phyloP scores from a whole-genome alignment of 2,113 vertebrate genomes.

The Gambusia affinis region DNA sequence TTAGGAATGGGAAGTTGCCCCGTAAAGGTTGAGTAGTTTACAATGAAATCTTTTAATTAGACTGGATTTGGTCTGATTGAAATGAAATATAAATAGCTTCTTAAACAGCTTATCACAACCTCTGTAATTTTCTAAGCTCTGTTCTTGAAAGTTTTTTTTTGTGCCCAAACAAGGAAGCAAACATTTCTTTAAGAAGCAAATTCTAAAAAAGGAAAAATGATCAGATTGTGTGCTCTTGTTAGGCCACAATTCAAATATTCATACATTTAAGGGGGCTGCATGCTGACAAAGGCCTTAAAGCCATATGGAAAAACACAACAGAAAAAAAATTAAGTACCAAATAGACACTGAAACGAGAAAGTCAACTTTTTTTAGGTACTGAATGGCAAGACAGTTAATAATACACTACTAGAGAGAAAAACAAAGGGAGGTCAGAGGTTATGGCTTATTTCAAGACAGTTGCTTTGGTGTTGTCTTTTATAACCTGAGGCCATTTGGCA shows the following conservation, averaged over 20 bases:
- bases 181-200: background rate
- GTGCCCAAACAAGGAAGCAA: conserved; percentile 8
- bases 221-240: background rate
- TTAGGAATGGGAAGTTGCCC: conserved; percentile 70
- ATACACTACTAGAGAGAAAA: too few relatives aligned
- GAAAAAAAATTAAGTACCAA: background rate
- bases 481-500: too few relatives aligned
- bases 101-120: conserved; percentile 75
- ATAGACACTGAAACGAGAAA: background rate
- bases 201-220: background rate
- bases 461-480: too few relatives aligned
- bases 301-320: background rate
- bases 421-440: too few relatives aligned
- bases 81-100: conserved; percentile 79
- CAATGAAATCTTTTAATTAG: conserved; percentile 83
- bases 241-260: background rate
- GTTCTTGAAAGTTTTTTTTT: background rate
- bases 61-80: conserved; percentile 81
- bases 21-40: conserved; percentile 81
- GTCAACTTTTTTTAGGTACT: too few relatives aligned
- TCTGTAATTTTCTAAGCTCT: conserved; percentile 32
- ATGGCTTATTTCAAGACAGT: too few relatives aligned
- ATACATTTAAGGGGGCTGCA: too few relatives aligned
- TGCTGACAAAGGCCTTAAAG: background rate
- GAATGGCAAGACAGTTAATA: too few relatives aligned